phyloP scores from a whole-genome alignment of 2,888 invertebrate genomes.

The Brassicogethes aeneus region DNA sequence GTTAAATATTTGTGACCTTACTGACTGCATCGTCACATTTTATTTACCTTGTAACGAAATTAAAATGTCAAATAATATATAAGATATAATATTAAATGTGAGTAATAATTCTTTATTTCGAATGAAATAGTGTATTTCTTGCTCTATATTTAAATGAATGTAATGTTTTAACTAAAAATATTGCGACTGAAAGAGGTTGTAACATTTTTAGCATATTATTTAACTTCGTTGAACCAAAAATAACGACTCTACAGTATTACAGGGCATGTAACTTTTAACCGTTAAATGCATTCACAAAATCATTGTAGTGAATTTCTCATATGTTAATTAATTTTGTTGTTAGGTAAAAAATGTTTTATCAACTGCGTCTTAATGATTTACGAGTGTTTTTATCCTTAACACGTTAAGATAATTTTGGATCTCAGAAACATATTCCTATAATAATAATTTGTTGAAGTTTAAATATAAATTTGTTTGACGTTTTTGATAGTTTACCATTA shows the following conservation, averaged over 20 bases:
- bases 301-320: slow-evolving; percentile 21
- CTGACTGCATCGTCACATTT: slow-evolving; percentile 23
- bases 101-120: no score
- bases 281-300: slow-evolving; percentile 20
- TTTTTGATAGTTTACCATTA: slow-evolving; percentile 28
- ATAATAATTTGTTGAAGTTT: slow-evolving; percentile 21
- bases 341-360: slow-evolving; percentile 15
- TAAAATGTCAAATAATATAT: background rate
- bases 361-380: slow-evolving; percentile 1
- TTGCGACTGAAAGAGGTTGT: no score
- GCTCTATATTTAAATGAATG: no score
- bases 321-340: slow-evolving; percentile 20
- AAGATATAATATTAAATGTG: background rate
- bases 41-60: slow-evolving; percentile 3
- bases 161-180: no score
- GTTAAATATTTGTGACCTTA: slow-evolving; percentile 27
- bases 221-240: slow-evolving; percentile 21
- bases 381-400: no score
- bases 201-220: no score
- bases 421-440: slow-evolving; percentile 23
- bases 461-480: slow-evolving; percentile 19
- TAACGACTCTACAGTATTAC: slow-evolving; percentile 19
- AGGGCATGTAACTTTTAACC: slow-evolving; percentile 23
- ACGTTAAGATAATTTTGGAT: slow-evolving; percentile 16
- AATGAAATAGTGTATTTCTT: no score